Conservation (phyloP, 2,888 invertebrate genomes). For the Tenthredo mesomela region DNA sequence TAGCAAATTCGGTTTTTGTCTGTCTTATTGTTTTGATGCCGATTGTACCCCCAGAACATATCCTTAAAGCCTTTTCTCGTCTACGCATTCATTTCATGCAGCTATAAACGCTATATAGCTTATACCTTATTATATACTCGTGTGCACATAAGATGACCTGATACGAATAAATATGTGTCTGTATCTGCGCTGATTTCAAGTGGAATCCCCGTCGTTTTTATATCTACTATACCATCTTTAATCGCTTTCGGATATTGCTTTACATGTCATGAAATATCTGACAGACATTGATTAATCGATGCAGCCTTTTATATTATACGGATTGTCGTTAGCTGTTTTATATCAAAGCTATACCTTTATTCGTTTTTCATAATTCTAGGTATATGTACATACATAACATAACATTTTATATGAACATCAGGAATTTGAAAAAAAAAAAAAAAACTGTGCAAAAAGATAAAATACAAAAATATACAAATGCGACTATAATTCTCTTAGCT, state of each 20-base stretch:
- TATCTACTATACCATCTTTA: slow-evolving; percentile 23
- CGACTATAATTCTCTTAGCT: not conserved
- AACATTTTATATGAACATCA: not conserved
- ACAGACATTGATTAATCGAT: slow-evolving; percentile 32
- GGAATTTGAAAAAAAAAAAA: not conserved
- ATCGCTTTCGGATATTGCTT: slow-evolving; percentile 48
- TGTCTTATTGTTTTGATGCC: too few species aligned
- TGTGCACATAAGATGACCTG: not conserved
- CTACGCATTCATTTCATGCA: not conserved
- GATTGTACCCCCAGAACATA: too few species aligned
- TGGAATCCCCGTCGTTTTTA: slow-evolving; percentile 30
- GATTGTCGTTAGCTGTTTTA: not conserved
- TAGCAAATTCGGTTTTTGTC: too few species aligned
- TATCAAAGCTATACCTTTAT: not conserved
- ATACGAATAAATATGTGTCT: not conserved
- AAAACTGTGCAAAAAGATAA: not conserved
- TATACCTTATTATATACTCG: not conserved
- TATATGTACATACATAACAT: too few species aligned
- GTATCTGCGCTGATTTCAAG: slow-evolving; percentile 19
- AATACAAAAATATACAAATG: not conserved
- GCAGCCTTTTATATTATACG: not conserved
- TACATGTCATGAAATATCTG: not conserved
- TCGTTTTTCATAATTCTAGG: not conserved
- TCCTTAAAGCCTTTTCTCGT: not conserved
- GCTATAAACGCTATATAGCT: not conserved